These are phyloP conservation scores for Lasaia peninsularis DNA, from an alignment of 1,140 invertebrate species.

Conservation along the genomic window DNA sequence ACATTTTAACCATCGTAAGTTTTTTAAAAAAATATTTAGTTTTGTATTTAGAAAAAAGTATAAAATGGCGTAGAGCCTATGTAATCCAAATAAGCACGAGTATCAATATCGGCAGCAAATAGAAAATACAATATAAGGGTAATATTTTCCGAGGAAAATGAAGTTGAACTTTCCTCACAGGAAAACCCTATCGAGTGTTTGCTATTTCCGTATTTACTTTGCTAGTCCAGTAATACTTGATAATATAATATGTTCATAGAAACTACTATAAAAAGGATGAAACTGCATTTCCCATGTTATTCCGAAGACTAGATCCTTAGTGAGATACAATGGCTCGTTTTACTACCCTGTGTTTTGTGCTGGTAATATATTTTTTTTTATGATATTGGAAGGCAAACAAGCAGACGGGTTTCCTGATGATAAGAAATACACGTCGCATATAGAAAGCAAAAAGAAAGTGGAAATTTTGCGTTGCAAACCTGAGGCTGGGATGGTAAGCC, in stretches of 20 bases:
- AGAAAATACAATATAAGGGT: neutral
- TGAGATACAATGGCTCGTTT: neutral
- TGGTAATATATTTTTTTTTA: neutral
- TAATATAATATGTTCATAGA: neutral
- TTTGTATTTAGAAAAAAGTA: too few relatives aligned
- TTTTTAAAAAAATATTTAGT: too few relatives aligned
- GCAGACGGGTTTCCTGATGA: too few relatives aligned
- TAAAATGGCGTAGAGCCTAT: too few relatives aligned
- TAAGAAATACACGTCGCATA: too few relatives aligned
- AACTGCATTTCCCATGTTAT: neutral
- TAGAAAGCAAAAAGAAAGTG: too few relatives aligned
- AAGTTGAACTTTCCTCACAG: neutral
- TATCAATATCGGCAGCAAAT: neutral
- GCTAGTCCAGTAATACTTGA: neutral
- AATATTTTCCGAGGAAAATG: constrained; percentile 9
- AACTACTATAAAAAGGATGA: neutral
- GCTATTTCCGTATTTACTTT: constrained; percentile 8
- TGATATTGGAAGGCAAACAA: too few relatives aligned
- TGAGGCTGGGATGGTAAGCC: too few relatives aligned
- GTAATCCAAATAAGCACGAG: neutral
- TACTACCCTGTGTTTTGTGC: neutral
- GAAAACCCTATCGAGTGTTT: constrained; percentile 7
- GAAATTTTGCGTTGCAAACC: too few relatives aligned
- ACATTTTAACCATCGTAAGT: too few relatives aligned
- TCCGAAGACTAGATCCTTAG: neutral